phyloP scores from a whole-genome alignment of 2,888 invertebrate genomes.

The Chrysolina haemoptera region DNA sequence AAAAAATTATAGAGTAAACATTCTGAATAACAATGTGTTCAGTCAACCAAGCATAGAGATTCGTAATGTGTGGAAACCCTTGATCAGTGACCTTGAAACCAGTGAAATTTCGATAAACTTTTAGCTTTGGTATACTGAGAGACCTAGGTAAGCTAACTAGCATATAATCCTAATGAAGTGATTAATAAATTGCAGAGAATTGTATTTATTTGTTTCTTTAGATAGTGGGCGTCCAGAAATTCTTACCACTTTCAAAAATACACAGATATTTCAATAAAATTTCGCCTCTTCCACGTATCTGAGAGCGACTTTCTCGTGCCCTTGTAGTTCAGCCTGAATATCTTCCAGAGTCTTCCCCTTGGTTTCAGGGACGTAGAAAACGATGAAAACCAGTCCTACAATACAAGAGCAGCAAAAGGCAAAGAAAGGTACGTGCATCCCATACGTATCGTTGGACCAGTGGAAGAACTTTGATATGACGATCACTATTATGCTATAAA shows the following conservation, averaged over 20 bases:
- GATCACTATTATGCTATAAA: slow-evolving; percentile 70
- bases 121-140: no score
- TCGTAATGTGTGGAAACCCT: no score
- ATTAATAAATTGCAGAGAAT: no score
- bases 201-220: no score
- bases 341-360: slow-evolving; percentile 72
- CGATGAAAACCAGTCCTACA: slow-evolving; percentile 65
- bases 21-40: no score
- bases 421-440: slow-evolving; percentile 70
- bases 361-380: slow-evolving; percentile 70
- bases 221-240: no score
- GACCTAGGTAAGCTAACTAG: no score
- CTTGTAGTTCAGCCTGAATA: slow-evolving; percentile 65
- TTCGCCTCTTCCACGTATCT: slow-evolving; percentile 9
- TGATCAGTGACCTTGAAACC: no score
- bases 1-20: no score
- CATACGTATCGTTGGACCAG: slow-evolving; percentile 65
- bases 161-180: no score
- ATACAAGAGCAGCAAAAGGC: slow-evolving; percentile 65
- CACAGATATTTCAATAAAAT: background rate
- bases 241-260: background rate
- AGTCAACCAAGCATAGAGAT: no score
- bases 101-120: no score
- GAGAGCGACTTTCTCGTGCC: background rate
- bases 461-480: slow-evolving; percentile 71